Evolutionary conservation across 2,888 invertebrate species (phyloP).

Genomic region (Idaea aversata): DNA sequence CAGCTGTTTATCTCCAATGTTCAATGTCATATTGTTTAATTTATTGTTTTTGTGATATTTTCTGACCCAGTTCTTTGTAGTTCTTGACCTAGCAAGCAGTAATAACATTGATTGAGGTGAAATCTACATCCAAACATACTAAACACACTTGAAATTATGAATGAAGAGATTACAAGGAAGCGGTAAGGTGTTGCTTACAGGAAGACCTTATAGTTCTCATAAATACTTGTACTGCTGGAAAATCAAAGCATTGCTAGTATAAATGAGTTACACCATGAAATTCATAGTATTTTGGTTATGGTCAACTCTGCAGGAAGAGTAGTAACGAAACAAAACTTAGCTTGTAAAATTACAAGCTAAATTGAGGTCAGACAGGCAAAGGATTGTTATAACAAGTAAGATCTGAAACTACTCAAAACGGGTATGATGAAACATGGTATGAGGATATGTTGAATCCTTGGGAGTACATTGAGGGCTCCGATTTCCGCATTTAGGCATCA

Average conservation of each 20-base stretch:
- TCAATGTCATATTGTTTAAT: conserved; percentile 19
- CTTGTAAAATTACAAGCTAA: not conserved
- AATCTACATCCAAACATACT: not conserved
- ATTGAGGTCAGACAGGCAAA: not conserved
- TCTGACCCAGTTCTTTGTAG: conserved; percentile 13
- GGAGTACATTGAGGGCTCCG: no score
- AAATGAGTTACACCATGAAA: not conserved
- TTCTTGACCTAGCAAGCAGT: conserved; percentile 14
- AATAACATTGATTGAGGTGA: not conserved
- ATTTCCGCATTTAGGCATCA: no score
- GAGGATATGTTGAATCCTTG: no score
- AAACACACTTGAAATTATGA: not conserved
- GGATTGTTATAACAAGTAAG: no score
- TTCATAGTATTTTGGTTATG: not conserved
- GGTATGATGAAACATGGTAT: no score
- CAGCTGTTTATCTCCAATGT: conserved; percentile 29
- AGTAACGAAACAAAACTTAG: not conserved
- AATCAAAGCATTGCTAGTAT: not conserved
- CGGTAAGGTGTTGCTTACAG: not conserved
- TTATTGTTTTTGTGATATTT: conserved; percentile 11
- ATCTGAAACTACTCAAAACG: no score
- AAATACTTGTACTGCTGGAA: not conserved
- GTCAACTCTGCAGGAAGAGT: not conserved
- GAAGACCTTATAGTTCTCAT: not conserved
- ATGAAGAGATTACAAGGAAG: no score